Percentiles rank a stretch among this genome's conserved stretches.
These are phyloP conservation scores for Orestias chungarensis DNA, from an alignment of 2,797 vertebrate genomes.

Conservation along the genomic window DNA sequence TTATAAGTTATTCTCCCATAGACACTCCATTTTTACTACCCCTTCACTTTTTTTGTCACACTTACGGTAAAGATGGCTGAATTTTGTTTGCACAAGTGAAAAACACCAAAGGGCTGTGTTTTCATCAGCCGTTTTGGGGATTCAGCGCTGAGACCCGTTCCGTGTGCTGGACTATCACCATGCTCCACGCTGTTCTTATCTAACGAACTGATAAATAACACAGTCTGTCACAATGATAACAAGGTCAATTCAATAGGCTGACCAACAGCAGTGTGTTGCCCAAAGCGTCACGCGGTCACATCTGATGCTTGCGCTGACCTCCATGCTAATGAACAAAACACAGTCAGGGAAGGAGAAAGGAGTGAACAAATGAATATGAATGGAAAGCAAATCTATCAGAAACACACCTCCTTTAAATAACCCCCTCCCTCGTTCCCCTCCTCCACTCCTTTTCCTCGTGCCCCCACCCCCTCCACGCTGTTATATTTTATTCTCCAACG, in stretches of 20 bases:
- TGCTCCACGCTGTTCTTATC: slow-evolving; percentile 58
- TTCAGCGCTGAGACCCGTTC: slow-evolving; percentile 44
- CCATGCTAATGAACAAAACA: slow-evolving; percentile 77
- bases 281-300: slow-evolving; percentile 58
- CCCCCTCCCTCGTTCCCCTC: slow-evolving; percentile 60
- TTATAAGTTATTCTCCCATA: background rate
- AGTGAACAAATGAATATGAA: slow-evolving; percentile 80
- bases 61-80: slow-evolving; percentile 28
- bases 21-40: slow-evolving; percentile 12
- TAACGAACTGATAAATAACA: slow-evolving; percentile 74
- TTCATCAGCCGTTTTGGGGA: slow-evolving; percentile 28
- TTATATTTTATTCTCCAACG: slow-evolving; percentile 84
- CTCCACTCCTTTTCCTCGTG: slow-evolving; percentile 49
- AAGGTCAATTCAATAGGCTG: slow-evolving; percentile 74
- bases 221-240: slow-evolving; percentile 71
- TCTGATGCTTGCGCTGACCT: slow-evolving; percentile 69
- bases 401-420: slow-evolving; percentile 84
- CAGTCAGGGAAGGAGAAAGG: slow-evolving; percentile 39
- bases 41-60: slow-evolving; percentile 24
- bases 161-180: slow-evolving; percentile 57
- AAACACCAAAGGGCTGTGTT: slow-evolving; percentile 41
- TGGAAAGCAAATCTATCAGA: slow-evolving; percentile 82
- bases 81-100: slow-evolving; percentile 43
- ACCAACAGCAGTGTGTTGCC: slow-evolving; percentile 71
- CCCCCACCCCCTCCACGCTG: slow-evolving; percentile 55